Base-by-base conservation (phyloP, 2,113 vertebrate genomes). In the Uropsilus gracilis region DNA sequence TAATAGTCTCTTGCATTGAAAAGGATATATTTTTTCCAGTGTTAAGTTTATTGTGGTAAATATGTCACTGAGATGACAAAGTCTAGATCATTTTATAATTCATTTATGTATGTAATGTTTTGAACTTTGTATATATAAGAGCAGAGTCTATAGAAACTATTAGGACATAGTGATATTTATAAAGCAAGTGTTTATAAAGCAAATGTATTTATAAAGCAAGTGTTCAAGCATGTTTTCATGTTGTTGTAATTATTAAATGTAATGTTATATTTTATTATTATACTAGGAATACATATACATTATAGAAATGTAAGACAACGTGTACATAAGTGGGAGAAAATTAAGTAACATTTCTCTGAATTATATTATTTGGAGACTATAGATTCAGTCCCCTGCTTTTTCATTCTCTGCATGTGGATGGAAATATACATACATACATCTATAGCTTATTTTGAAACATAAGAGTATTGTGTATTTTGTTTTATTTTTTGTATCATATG, bases 131-230 rank as follows among this genome's bases (percentile, higher is more conserved):
- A 53, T 53, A 53, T 0, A 0, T 44, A 42, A 77, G 14, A 59
- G 16, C n/a, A 78, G 34, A 61, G 18, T 66, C 69, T 48, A 55
- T 55, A 78, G 57, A 77, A 85, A 50, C 30, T 81, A 39, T 22
- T 37, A 64, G 77, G 92, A 91, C 30, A 76, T 44, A 71, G 66
- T 32, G n/a, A 72, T 32, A 64, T 20, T 14, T 44, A 3, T 94
- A 86, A 96, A 89, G 64, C n/a, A 89, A 72, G 26, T 42, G 8
- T 57, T 39, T 55, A 3, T 94, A 86, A 96, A 89, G 64, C n/a
- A 89, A 72, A n/a, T 57, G 2, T 34, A 42, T 84, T 82, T 55
- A 3, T 94, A 86, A 96, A 89, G 64, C n/a, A 89, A 72, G 26
- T 42, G 8, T 57, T 39, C 18, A 6, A 69, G 5, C 6, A 18